Base-by-base conservation (phyloP, 2,113 vertebrate species). In the Gobiocypris rarus region DNA sequence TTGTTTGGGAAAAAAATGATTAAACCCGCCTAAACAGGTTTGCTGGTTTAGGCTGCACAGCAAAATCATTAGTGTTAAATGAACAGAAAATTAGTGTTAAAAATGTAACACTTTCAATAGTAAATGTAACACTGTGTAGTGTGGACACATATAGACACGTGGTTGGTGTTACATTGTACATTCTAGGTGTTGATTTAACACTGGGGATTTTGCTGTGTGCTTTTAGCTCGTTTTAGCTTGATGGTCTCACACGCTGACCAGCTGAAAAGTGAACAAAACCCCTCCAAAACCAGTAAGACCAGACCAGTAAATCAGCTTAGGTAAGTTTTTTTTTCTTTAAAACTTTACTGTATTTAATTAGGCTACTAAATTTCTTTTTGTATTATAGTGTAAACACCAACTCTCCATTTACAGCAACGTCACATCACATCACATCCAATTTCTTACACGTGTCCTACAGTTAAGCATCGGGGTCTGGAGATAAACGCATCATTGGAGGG, bases 401-500 rank as follows among this genome's bases (percentile, higher is more conserved):
- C 11, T 38, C 38, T 6, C 38, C 6, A 48, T 48, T 89, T 48
- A 88, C 79, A 90, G 85, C 82, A 38, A 63, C 3, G 14, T 63
- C 38, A 76, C 22, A 77, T 38, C 54, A 63, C 61, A 24, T 41
- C 54, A 63, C 61, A 24, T 41, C 63, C 86, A 89, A 93, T 90
- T 92, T 91, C 91, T 86, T 89, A 85, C n/a, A 83, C 67, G 81
- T 85, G 83, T 41, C 82, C 85, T 80, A 43, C 75, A 6, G 31
- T 85, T 82, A 41, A 69, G 88, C 86, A 82, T 87, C 74, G 4
- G 52, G 61, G 86, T 86, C 84, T 54, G 84, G 50, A 88, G 82
- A 91, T 89, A 85, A 82, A 73, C 59, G 83, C 89, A 88, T 87
- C 81, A 63, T 87, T 89, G 91, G 89, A 90, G 92, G 89, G 87